These are phyloP conservation scores for Colossoma macropomum DNA, from an alignment of 2,113 vertebrate species.

Conservation along the genomic window DNA sequence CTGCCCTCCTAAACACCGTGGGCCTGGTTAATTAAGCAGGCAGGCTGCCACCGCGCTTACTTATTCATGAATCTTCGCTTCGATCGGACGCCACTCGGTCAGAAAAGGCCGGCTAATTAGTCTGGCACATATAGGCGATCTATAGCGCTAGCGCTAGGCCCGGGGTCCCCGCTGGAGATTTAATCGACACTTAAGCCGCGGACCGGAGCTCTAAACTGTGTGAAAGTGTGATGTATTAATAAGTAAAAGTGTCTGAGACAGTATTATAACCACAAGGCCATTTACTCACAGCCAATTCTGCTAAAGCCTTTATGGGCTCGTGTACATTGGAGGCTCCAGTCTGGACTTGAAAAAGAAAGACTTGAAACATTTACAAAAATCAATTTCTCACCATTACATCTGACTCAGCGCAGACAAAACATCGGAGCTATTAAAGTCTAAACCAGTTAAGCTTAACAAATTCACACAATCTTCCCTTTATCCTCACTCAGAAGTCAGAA, in stretches of 20 bases:
- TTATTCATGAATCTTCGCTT: conserved; percentile 80
- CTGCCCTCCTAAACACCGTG: conserved; percentile 61
- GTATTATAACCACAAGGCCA: not conserved
- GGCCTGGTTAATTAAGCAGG: conserved; percentile 51
- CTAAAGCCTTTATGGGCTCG: not conserved
- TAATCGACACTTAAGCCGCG: conserved; percentile 15
- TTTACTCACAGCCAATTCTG: not conserved
- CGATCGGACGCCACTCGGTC: conserved; percentile 68
- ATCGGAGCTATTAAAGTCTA: too few relatives aligned
- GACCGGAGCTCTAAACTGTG: not conserved
- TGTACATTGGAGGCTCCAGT: too few relatives aligned
- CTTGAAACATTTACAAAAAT: too few relatives aligned
- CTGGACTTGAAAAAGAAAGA: too few relatives aligned
- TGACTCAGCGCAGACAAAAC: too few relatives aligned
- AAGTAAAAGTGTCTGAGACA: not conserved
- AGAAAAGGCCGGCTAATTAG: conserved; percentile 70
- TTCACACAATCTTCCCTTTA: too few relatives aligned
- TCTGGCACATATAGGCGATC: conserved; percentile 72
- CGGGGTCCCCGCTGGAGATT: not conserved
- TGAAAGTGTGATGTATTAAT: conserved; percentile 30
- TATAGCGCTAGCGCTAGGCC: conserved; percentile 58
- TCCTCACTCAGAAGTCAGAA: too few relatives aligned
- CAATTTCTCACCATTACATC: too few relatives aligned
- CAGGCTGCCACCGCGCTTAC: conserved; percentile 73
- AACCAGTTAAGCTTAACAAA: too few relatives aligned